Conservation (phyloP, 2,888 invertebrate genomes). For the Drepana falcataria region DNA sequence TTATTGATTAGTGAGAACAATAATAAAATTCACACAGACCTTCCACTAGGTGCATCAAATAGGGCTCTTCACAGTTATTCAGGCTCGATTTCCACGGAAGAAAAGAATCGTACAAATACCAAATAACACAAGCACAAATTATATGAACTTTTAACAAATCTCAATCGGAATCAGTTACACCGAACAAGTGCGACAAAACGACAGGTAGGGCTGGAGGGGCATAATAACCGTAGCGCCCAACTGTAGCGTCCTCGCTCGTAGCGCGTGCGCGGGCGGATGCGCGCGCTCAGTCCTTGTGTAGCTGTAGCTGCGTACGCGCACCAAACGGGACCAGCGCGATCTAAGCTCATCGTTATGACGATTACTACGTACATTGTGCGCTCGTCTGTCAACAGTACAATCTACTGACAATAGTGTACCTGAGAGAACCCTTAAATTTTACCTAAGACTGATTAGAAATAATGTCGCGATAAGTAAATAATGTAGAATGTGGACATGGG, state of each 20-base stretch:
- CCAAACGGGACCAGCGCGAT: constrained; percentile 25
- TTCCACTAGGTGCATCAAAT: too few species aligned
- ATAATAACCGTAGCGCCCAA: constrained; percentile 61
- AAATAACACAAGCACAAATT: too few species aligned
- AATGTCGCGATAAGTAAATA: constrained; percentile 29
- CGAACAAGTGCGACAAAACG: constrained; percentile 30
- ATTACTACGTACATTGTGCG: constrained; percentile 24
- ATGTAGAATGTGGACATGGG: constrained; percentile 29
- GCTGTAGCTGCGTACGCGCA: constrained; percentile 70
- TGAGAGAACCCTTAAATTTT: constrained; percentile 6
- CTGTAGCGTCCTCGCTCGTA: constrained; percentile 52
- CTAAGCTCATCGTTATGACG: constrained; percentile 40
- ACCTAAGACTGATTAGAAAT: constrained; percentile 10
- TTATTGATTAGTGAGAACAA: too few species aligned
- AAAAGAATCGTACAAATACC: too few species aligned
- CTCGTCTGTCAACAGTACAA: constrained; percentile 13
- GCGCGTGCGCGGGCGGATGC: constrained; percentile 42
- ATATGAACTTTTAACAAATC: background rate
- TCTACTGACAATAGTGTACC: background rate
- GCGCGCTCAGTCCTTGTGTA: constrained; percentile 52
- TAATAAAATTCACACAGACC: too few species aligned
- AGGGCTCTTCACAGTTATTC: too few species aligned
- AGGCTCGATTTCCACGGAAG: too few species aligned
- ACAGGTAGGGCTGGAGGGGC: constrained; percentile 43
- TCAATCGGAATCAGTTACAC: background rate